Percentiles rank a stretch among this genome's conserved stretches.
Evolutionary conservation across 2,888 invertebrate genomes (phyloP).

Genomic region (Encarsia formosa): DNA sequence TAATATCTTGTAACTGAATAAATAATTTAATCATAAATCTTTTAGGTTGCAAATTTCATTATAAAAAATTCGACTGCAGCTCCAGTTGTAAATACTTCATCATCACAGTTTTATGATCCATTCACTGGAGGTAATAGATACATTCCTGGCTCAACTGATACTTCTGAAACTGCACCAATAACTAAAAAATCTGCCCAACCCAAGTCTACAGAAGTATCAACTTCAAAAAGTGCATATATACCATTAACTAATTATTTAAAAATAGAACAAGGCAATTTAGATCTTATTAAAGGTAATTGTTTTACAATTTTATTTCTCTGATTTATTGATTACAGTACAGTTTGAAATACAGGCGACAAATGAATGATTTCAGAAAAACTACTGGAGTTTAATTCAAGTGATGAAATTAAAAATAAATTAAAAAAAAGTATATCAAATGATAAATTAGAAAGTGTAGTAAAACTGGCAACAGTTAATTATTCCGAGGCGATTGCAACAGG

Average conservation of each 20-base stretch:
- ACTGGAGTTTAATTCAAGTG: conserved; percentile 67
- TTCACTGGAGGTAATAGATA: conserved; percentile 70
- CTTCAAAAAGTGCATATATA: conserved; percentile 46
- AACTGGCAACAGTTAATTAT: conserved; percentile 53
- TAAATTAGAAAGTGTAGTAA: conserved; percentile 61
- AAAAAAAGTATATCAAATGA: conserved; percentile 55
- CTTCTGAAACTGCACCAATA: conserved; percentile 9
- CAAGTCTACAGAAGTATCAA: too few species aligned
- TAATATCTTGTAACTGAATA: too few species aligned
- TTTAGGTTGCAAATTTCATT: conserved; percentile 84
- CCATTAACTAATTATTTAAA: conserved; percentile 58
- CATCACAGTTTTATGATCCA: conserved; percentile 56
- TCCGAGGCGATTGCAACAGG: conserved; percentile 28
- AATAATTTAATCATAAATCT: too few species aligned
- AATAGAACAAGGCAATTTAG: conserved; percentile 75
- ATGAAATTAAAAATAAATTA: conserved; percentile 54
- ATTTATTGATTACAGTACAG: background rate
- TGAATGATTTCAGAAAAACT: conserved; percentile 42
- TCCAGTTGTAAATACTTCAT: conserved; percentile 33
- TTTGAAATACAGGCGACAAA: background rate
- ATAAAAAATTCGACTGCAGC: conserved; percentile 65
- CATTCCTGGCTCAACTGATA: conserved; percentile 53
- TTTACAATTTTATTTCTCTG: background rate
- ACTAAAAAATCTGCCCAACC: background rate
- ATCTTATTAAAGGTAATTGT: conserved; percentile 66